A percentile compares a stretch with the other conserved stretches of the same genome.
Conservation (phyloP, 2,797 vertebrate species). For the Pogoniulus pusillus region DNA sequence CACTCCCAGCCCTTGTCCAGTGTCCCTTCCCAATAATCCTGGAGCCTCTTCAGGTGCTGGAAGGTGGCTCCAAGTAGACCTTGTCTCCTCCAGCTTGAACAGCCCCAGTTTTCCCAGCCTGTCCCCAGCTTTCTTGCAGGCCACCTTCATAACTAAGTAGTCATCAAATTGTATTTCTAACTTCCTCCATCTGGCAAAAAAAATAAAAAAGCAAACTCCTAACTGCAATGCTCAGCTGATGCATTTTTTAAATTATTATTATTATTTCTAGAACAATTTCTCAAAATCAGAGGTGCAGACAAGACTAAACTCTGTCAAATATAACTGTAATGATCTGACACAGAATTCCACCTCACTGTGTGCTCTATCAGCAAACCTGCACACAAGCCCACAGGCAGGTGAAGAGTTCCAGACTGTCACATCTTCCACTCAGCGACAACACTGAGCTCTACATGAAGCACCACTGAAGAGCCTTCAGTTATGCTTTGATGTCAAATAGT, state of each 20-base stretch:
- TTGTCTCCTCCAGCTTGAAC: too few species aligned
- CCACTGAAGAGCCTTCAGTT: too few species aligned
- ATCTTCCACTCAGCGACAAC: accelerated
- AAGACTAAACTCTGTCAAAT: not conserved
- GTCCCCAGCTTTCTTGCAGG: too few species aligned
- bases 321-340: not conserved
- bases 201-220: not conserved
- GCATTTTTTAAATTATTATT: too few species aligned
- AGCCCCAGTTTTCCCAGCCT: too few species aligned
- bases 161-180: not conserved
- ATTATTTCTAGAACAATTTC: not conserved
- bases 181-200: not conserved
- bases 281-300: not conserved
- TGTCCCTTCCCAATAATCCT: too few species aligned
- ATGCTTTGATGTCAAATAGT: not conserved
- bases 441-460: not conserved
- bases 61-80: too few species aligned
- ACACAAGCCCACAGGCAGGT: accelerated
- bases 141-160: not conserved
- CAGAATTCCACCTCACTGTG: not conserved
- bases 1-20: too few species aligned
- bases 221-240: not conserved
- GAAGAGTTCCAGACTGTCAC: not conserved
- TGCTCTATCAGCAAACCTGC: not conserved
- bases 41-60: too few species aligned